Evolutionary conservation across 1,140 invertebrate genomes (phyloP).

Genomic region (Drosophila yakuba): DNA sequence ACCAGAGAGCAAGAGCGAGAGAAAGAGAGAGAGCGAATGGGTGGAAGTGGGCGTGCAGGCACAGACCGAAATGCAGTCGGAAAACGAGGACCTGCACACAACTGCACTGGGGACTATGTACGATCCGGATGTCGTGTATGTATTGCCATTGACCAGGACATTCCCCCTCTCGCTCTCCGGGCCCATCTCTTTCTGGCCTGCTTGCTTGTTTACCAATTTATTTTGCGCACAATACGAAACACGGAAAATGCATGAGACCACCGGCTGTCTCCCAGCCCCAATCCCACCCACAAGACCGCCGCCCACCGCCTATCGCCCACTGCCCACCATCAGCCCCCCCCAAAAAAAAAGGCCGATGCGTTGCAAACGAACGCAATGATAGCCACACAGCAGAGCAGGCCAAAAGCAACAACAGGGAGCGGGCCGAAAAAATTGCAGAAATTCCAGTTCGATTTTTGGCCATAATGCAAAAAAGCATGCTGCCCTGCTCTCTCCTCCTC

Average conservation of each 20-base stretch:
- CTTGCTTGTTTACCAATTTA: conserved; percentile 80
- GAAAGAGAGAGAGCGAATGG: background rate
- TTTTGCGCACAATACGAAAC: conserved; percentile 82
- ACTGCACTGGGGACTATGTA: conserved; percentile 56
- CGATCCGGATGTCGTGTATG: conserved; percentile 66
- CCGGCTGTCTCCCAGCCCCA: background rate
- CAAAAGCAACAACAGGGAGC: conserved; percentile 25
- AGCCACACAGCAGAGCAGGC: conserved; percentile 51
- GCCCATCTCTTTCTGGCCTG: conserved; percentile 49
- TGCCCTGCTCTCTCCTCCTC: background rate
- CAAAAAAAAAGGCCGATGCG: conserved; percentile 19
- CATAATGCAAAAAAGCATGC: conserved; percentile 63
- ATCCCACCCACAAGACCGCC: conserved; percentile 14
- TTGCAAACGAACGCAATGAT: conserved; percentile 65
- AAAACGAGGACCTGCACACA: conserved; percentile 36
- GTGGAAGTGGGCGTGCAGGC: background rate
- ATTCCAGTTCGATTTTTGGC: conserved; percentile 80
- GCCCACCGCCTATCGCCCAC: conserved; percentile 27
- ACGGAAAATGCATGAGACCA: conserved; percentile 75
- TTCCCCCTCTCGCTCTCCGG: conserved; percentile 1
- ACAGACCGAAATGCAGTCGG: conserved; percentile 63
- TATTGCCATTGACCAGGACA: conserved; percentile 70
- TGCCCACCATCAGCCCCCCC: conserved; percentile 8
- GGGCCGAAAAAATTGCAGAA: conserved; percentile 49
- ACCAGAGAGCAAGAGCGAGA: conserved; percentile 10